Base-by-base conservation (phyloP, 2,113 vertebrate genomes). In the Aptenodytes forsteri region DNA sequence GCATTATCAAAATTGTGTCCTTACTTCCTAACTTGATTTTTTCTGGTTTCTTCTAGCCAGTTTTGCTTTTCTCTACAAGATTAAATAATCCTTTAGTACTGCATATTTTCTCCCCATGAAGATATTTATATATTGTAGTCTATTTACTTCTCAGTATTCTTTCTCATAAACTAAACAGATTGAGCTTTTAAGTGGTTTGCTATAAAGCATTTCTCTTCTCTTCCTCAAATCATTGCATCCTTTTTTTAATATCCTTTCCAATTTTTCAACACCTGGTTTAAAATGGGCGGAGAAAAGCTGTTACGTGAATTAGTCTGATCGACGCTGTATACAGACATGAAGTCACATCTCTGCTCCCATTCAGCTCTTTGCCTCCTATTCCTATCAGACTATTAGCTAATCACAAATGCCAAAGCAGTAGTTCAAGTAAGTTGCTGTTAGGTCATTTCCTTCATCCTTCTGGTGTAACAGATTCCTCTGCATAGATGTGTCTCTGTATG, bases 141-240 rank as follows among this genome's bases (percentile, higher is more conserved):
- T 91, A 85, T 90, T 93, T 95, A 79, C 62, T 94, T 76, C 59
- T 94, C 88, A 76, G 55, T 79, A 75, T 82, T 96, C 92, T 89
- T 92, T 76, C 75, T 90, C 66, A 70, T 94, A 79, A 96, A 50
- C 52, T 54, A 95, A 96, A 84, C 83, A 87, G 77, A 92, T 91
- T 76, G 93, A 95, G 70, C 40, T 93, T 94, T 83, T 85, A 95
- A 93, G 46, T 66, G 40, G 79, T 93, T 87, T 61, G 32, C 73
- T 64, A 20, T 94, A 93, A 96, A 92, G 20, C 50, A 85, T 96
- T 94, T 95, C 40, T 87, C 55, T 90, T 87, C 56, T 62, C 27
- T 73, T 82, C 62, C 70, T 95, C 70, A 14, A 49, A 91, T 89
- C 69, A 75, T 46, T 75, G 26, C 30, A 44, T 59, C 30, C 23